Conservation (phyloP, 2,888 invertebrate species). For the Agelastica alni region DNA sequence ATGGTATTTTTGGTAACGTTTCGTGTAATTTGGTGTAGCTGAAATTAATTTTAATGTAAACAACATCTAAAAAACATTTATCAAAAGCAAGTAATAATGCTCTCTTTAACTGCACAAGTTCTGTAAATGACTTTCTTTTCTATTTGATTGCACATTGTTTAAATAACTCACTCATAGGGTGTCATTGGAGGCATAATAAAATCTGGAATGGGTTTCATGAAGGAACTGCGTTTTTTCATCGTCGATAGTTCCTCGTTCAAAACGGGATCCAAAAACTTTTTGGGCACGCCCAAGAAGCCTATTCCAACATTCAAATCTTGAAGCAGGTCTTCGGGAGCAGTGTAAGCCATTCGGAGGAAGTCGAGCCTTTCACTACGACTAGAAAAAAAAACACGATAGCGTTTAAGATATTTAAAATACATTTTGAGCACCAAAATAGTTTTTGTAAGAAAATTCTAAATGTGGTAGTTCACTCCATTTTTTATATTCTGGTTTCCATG, state of each 20-base stretch:
- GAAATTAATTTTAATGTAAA: too few relatives aligned
- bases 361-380: conserved; percentile 56
- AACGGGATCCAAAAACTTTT: conserved; percentile 63
- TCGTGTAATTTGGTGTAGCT: conserved; percentile 41
- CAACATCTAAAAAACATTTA: conserved; percentile 5
- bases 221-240: conserved; percentile 34
- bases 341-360: conserved; percentile 61
- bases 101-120: too few relatives aligned
- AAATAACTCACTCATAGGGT: conserved; percentile 18
- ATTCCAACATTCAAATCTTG: conserved; percentile 56
- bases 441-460: too few relatives aligned
- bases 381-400: conserved; percentile 16
- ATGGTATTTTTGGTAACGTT: conserved; percentile 41
- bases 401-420: too few relatives aligned
- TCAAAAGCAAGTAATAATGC: too few relatives aligned
- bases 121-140: too few relatives aligned
- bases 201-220: conserved; percentile 41
- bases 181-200: conserved; percentile 46
- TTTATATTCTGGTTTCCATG: too few relatives aligned
- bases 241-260: conserved; percentile 52
- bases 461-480: too few relatives aligned
- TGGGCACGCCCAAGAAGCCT: conserved; percentile 65
- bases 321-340: conserved; percentile 62
- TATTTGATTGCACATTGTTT: too few relatives aligned
- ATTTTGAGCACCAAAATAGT: too few relatives aligned